These are phyloP conservation scores for Cyanocitta stelleri DNA, from an alignment of 2,113 vertebrate species.

Conservation along the genomic window DNA sequence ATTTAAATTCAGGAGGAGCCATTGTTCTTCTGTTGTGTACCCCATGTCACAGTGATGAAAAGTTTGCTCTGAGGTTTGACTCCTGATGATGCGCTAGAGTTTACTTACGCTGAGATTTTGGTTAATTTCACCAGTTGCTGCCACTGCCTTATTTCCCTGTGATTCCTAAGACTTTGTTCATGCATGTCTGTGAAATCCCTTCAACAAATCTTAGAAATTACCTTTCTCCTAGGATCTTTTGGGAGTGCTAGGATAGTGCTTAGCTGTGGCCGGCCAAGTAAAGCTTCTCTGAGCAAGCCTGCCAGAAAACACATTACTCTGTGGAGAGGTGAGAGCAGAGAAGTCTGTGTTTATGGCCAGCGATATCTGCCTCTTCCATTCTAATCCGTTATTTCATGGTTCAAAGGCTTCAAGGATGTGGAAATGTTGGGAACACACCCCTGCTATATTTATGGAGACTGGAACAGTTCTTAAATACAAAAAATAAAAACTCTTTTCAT, in stretches of 20 bases:
- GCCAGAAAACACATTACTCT: not conserved
- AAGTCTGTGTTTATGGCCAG: not conserved
- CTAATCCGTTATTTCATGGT: not conserved
- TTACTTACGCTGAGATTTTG: not conserved
- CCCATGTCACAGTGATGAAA: not conserved
- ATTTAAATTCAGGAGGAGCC: not conserved
- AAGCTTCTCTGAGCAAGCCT: not conserved
- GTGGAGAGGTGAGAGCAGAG: not conserved
- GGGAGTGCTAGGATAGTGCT: not conserved
- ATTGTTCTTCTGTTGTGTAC: not conserved
- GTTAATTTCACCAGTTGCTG: not conserved
- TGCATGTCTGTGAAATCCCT: not conserved
- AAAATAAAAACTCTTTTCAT: not conserved
- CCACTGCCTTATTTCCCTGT: not conserved
- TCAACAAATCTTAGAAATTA: not conserved
- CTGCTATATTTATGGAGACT: not conserved
- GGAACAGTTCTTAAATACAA: not conserved
- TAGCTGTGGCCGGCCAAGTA: not conserved
- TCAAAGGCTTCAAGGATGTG: not conserved
- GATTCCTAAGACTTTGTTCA: not conserved
- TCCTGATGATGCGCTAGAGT: not conserved
- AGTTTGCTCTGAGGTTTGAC: not conserved
- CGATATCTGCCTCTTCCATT: not conserved
- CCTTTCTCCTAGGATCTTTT: not conserved
- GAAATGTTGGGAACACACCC: not conserved